Conservation (phyloP, 1,140 invertebrate species). For the Rhysida immarginata region DNA sequence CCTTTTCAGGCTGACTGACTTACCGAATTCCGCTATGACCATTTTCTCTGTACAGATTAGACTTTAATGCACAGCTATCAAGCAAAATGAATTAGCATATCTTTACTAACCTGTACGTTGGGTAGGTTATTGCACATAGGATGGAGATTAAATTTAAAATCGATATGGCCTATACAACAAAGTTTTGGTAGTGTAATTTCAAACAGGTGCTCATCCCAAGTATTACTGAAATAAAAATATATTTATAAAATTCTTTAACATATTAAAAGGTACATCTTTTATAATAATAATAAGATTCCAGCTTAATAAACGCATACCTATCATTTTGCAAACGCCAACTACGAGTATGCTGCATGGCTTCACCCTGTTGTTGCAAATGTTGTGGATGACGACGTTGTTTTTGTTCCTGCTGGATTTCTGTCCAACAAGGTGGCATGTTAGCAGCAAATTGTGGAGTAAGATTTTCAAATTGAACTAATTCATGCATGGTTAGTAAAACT, state of each 20-base stretch:
- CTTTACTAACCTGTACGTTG: conserved; percentile 29
- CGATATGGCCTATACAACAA: conserved; percentile 64
- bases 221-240: conserved; percentile 36
- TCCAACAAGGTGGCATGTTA: conserved; percentile 83
- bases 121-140: conserved; percentile 44
- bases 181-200: conserved; percentile 61
- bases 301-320: no score
- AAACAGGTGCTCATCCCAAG: conserved; percentile 82
- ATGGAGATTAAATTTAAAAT: conserved; percentile 68
- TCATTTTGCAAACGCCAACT: conserved; percentile 76
- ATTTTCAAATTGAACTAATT: conserved; percentile 46
- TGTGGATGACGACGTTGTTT: conserved; percentile 66
- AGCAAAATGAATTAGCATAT: no score
- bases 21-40: no score
- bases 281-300: no score
- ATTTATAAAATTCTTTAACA: neutral
- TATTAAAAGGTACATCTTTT: neutral
- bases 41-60: no score
- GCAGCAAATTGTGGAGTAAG: conserved; percentile 50
- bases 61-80: no score
- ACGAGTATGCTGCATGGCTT: conserved; percentile 53
- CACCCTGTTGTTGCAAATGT: conserved; percentile 52
- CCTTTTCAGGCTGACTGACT: no score
- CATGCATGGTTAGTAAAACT: conserved; percentile 40
- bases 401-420: conserved; percentile 74